Evolutionary conservation across 37 sponge, comb jelly and placozoan genomes (phyloP).

Genomic region (Theonella swinhoei): DNA sequence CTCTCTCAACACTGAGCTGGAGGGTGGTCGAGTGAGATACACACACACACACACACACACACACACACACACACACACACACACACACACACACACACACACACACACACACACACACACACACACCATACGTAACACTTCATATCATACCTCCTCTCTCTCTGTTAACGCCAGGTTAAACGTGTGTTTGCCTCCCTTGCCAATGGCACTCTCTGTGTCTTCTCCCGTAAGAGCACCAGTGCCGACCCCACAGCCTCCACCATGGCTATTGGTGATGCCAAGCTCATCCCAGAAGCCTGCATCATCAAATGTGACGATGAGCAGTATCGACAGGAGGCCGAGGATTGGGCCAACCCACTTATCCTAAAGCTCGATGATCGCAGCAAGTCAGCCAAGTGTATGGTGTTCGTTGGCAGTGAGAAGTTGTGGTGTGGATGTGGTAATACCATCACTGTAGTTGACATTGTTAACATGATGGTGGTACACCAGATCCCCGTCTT

Average conservation of each 20-base stretch:
- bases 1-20: constrained; percentile 66
- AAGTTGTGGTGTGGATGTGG: constrained; percentile 87
- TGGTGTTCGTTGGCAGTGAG: constrained; percentile 64
- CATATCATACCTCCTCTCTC: no score
- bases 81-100: no score
- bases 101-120: no score
- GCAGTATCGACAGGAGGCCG: constrained; percentile 60
- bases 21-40: constrained; percentile 69
- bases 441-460: constrained; percentile 74
- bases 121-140: constrained; percentile 4
- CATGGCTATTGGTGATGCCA: constrained; percentile 54
- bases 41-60: no score
- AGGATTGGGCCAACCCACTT: constrained; percentile 78
- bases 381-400: constrained; percentile 64
- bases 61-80: no score
- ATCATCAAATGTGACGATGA: constrained; percentile 57
- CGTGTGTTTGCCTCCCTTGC: constrained; percentile 83
- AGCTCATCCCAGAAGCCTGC: constrained; percentile 47
- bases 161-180: constrained; percentile 56
- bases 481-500: constrained; percentile 65
- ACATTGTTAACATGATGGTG: constrained; percentile 59
- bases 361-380: constrained; percentile 60
- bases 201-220: constrained; percentile 74
- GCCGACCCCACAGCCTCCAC: not conserved
- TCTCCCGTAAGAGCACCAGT: constrained; percentile 69